Conservation (phyloP, 1,140 invertebrate species). For the Drosophila hydei region DNA sequence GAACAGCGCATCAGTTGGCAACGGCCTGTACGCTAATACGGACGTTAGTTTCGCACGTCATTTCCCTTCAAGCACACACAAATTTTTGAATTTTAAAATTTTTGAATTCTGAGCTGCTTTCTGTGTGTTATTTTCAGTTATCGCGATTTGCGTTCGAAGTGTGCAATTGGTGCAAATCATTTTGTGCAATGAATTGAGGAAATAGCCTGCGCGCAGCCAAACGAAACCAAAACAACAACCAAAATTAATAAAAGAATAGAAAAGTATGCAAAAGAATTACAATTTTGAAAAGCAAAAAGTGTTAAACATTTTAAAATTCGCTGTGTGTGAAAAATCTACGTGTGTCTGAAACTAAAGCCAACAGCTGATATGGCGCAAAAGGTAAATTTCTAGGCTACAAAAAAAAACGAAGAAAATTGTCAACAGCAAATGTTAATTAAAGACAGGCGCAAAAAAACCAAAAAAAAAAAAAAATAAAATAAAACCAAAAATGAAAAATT, state of each 20-base stretch:
- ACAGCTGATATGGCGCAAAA: conserved; percentile 11
- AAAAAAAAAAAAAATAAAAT: conserved; percentile 8
- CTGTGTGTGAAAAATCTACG: background rate
- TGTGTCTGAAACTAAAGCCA: background rate
- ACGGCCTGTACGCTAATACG: conserved; percentile 71
- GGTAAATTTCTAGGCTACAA: conserved; percentile 21
- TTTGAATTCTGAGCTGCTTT: conserved; percentile 29
- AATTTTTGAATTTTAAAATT: conserved; percentile 34
- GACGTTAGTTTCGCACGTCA: conserved; percentile 54
- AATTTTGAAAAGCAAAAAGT: conserved; percentile 29
- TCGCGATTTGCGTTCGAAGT: conserved; percentile 63
- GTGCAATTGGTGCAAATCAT: conserved; percentile 71
- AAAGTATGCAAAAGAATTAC: conserved; percentile 30
- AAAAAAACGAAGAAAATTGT: conserved; percentile 28
- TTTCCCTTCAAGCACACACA: background rate
- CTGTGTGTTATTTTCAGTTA: conserved; percentile 72
- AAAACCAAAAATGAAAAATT: background rate
- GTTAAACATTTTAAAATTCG: conserved; percentile 24
- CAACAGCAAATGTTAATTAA: conserved; percentile 70
- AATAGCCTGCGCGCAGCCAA: conserved; percentile 36
- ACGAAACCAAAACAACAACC: conserved; percentile 9
- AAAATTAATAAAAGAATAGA: background rate
- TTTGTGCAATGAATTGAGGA: conserved; percentile 68
- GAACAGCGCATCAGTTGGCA: conserved; percentile 71
- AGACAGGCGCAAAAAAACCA: conserved; percentile 42